phyloP scores from a whole-genome alignment of 35 echinoderm and acorn worm genomes.

The Diadema setosum region DNA sequence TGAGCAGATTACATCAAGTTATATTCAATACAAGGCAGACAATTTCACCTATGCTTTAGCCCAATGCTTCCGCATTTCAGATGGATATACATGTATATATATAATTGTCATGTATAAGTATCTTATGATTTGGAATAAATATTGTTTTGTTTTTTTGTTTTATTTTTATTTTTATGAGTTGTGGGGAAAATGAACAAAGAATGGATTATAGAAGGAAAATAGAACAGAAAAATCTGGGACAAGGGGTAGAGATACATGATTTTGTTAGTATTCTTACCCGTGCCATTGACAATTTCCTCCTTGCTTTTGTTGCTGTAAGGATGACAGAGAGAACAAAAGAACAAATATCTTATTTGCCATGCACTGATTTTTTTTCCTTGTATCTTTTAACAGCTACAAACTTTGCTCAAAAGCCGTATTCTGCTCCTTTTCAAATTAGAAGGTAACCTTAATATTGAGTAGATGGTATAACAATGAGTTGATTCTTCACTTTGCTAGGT shows the following conservation, averaged over 20 bases:
- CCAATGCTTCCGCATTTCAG: background rate
- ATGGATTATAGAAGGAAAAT: background rate
- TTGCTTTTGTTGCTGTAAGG: background rate
- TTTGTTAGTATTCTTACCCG: background rate
- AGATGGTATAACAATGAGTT: background rate
- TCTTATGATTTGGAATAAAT: background rate
- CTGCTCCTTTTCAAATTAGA: background rate
- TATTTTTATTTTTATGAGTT: background rate
- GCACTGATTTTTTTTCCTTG: background rate
- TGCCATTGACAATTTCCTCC: background rate
- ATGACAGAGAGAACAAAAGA: background rate
- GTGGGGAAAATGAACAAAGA: background rate
- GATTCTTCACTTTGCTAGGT: background rate
- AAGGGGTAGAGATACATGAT: background rate
- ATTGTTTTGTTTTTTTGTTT: background rate
- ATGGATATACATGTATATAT: background rate
- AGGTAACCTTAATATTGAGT: background rate
- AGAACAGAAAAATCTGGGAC: background rate
- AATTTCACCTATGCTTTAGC: no score
- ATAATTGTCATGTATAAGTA: background rate
- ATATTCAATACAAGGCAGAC: no score
- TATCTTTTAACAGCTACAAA: background rate
- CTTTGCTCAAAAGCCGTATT: background rate
- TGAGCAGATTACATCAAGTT: no score
- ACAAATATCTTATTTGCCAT: background rate